Percentiles rank a stretch among this genome's conserved stretches.
These are phyloP conservation scores for Dascillus cervinus DNA, from an alignment of 2,888 invertebrate genomes.

Conservation along the genomic window DNA sequence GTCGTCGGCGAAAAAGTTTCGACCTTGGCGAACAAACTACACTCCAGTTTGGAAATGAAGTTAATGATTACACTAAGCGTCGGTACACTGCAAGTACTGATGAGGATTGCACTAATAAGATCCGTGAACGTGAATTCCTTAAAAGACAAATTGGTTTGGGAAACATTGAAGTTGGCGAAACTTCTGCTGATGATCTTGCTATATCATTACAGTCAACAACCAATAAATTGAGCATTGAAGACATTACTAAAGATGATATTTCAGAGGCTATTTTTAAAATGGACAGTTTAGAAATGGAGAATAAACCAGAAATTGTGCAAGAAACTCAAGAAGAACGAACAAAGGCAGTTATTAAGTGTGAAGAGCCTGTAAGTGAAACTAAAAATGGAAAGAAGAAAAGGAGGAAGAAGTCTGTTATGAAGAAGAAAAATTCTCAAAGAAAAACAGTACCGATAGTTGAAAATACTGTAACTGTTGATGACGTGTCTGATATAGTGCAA, in stretches of 20 bases:
- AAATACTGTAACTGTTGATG: constrained; percentile 45
- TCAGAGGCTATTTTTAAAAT: constrained; percentile 61
- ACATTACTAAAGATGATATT: constrained; percentile 36
- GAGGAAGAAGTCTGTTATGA: constrained; percentile 70
- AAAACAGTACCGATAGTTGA: constrained; percentile 58
- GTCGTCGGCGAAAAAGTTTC: constrained; percentile 37
- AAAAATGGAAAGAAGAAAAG: constrained; percentile 70
- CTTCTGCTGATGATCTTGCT: constrained; percentile 35
- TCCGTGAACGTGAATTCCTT: constrained; percentile 37
- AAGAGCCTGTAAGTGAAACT: constrained; percentile 40
- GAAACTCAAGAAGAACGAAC: constrained; percentile 5
- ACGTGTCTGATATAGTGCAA: constrained; percentile 39
- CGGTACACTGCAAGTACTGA: constrained; percentile 44
- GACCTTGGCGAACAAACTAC: constrained; percentile 29
- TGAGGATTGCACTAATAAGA: constrained; percentile 27
- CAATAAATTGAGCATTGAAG: constrained; percentile 34
- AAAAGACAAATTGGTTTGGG: constrained; percentile 40
- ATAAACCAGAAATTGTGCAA: constrained; percentile 19
- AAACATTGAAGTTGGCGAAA: constrained; percentile 38
- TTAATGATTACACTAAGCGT: constrained; percentile 58
- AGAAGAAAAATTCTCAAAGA: constrained; percentile 62
- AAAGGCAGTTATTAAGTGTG: constrained; percentile 9
- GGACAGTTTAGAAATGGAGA: constrained; percentile 52
- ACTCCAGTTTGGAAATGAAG: constrained; percentile 54
- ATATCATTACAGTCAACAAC: constrained; percentile 30